phyloP scores from a whole-genome alignment of 2,797 vertebrate genomes.

The Propithecus deckenii region DNA sequence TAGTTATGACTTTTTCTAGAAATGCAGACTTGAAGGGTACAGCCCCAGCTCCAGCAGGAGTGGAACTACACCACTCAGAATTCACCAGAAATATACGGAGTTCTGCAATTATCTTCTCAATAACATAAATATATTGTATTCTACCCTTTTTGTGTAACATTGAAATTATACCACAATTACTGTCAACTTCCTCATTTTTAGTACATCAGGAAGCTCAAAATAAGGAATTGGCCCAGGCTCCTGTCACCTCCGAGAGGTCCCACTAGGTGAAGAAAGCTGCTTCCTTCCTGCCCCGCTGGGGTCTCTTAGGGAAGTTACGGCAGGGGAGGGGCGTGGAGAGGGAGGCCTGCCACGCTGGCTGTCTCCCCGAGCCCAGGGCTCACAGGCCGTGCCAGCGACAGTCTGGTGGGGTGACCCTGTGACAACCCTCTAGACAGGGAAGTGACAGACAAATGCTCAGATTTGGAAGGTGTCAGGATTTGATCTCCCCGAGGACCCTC shows the following conservation, averaged over 20 bases:
- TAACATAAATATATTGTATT: neutral
- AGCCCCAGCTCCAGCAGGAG: neutral
- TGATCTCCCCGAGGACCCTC: neutral
- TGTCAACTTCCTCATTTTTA: neutral
- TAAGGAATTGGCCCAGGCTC: neutral
- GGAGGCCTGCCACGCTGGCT: rapidly evolving
- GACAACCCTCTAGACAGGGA: neutral
- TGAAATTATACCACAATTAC: neutral
- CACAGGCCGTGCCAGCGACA: neutral
- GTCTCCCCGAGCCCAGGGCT: neutral
- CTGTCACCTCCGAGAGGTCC: neutral
- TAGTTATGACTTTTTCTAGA: neutral
- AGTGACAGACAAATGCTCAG: neutral
- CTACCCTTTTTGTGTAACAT: neutral
- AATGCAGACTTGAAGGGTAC: neutral
- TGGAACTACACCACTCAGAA: neutral
- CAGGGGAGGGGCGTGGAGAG: neutral
- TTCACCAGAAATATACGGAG: neutral
- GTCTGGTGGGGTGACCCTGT: neutral
- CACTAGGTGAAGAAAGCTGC: neutral
- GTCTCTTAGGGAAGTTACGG: neutral
- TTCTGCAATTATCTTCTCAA: neutral
- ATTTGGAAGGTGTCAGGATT: neutral
- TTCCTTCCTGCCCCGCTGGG: neutral
- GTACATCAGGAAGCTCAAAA: neutral